Base-by-base conservation (phyloP, 2,113 vertebrate species). In the Oreochromis spilurus region DNA sequence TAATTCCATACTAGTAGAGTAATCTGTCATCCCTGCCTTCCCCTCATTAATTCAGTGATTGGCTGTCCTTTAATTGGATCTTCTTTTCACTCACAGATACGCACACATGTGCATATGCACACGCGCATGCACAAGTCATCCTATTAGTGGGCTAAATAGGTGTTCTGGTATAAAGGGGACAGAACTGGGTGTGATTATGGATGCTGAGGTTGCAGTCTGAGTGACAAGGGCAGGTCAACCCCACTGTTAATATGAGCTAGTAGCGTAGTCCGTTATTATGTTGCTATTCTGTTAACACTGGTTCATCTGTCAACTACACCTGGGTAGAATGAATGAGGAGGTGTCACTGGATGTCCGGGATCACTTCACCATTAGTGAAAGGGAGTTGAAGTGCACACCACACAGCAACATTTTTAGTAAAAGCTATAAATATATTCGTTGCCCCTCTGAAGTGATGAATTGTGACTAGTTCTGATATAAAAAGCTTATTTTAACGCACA, bases 31-130 rank as follows among this genome's bases (percentile, higher is more conserved):
- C 62, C 84, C 79, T 83, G 85, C 12, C 2, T 92, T 93, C 3
- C 92, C 93, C 96, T 94, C 94, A 96, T 97, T 96, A 95, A 93
- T 91, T 79, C 84, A 89, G 94, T 96, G 95, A 97, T 97, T 97
- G 96, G 94, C 90, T 84, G 77, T 88, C 13, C 13, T 94, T 91
- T 95, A 96, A 97, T 96, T 78, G 94, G 96, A 95, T 95, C 50
- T 86, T 29, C 11, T 31, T 60, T 65, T 52, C 10, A 34, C 45
- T 81, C 70, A 50, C 31, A 58, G 14, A 75, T 75, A 75, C 14
- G 9, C 62, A 45, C 53, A 78, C 54, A 40, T 57, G 52, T 40
- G 55, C 43, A 67, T 34, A 50, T 50, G 55, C 53, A 82, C 55
- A 57, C 2, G 0, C 2, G 1, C 2, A 19, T 31, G 43, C 72